Percentiles rank a stretch among this genome's conserved stretches.
Evolutionary conservation across 2,113 vertebrate genomes (phyloP).

Genomic region (Carettochelys insculpta): DNA sequence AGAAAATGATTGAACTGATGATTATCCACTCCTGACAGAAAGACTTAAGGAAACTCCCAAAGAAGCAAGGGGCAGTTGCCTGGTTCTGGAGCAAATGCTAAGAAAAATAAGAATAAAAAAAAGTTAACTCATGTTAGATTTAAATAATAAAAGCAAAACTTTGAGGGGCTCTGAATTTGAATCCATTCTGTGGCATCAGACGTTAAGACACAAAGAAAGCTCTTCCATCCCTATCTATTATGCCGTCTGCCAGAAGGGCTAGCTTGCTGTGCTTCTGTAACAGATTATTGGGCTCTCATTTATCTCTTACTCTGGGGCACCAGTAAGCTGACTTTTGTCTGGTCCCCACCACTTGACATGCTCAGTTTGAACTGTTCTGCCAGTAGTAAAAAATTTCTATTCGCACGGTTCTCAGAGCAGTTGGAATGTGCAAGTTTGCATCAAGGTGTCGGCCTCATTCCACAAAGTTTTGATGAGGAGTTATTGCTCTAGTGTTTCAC

Average conservation of each 20-base stretch:
- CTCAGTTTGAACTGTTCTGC: background rate
- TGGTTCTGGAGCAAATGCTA: background rate
- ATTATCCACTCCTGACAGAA: background rate
- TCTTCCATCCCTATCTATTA: background rate
- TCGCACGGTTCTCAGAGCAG: background rate
- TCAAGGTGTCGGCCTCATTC: background rate
- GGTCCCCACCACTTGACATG: background rate
- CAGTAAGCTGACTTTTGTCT: background rate
- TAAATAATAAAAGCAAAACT: background rate
- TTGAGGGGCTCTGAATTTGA: rapidly evolving
- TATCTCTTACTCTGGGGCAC: background rate
- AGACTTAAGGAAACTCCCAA: background rate
- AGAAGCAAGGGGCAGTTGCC: background rate
- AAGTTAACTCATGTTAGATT: background rate
- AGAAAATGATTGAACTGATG: background rate
- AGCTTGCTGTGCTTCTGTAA: background rate
- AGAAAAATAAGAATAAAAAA: background rate
- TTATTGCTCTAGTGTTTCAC: background rate
- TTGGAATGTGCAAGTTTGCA: background rate
- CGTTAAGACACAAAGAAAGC: background rate
- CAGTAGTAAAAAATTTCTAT: background rate
- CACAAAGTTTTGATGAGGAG: background rate
- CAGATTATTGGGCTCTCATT: background rate
- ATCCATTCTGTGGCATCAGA: background rate
- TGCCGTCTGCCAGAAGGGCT: background rate